Conservation (phyloP, 2,797 vertebrate genomes). For the Hipposideros larvatus region DNA sequence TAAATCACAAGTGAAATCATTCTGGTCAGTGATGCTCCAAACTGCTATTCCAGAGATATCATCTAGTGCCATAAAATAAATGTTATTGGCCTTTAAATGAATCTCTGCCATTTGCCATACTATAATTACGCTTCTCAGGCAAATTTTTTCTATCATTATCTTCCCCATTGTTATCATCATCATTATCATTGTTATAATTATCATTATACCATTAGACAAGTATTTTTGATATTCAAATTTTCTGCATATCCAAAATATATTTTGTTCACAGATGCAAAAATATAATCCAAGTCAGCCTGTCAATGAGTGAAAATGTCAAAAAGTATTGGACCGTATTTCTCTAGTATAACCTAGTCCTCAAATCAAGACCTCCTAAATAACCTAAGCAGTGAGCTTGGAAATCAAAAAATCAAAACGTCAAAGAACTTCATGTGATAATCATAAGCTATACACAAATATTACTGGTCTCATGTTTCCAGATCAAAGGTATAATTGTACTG, state of each 20-base stretch:
- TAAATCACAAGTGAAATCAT: constrained; percentile 31
- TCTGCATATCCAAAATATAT: neutral
- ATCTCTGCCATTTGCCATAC: neutral
- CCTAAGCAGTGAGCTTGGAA: neutral
- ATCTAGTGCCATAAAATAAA: constrained; percentile 1
- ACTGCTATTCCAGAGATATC: neutral
- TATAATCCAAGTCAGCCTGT: neutral
- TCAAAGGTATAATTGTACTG: neutral
- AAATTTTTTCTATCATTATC: constrained; percentile 4
- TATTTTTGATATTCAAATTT: constrained; percentile 19
- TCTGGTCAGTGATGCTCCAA: neutral
- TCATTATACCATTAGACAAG: neutral
- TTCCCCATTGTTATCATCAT: neutral
- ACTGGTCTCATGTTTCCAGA: neutral
- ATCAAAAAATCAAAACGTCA: constrained; percentile 14
- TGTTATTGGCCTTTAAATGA: neutral
- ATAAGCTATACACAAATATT: neutral
- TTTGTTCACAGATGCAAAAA: neutral
- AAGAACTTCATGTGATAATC: neutral
- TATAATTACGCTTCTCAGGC: neutral
- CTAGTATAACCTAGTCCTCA: neutral
- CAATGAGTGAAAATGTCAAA: neutral
- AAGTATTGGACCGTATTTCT: constrained; percentile 18
- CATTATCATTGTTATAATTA: neutral
- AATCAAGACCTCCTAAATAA: constrained; percentile 22